Evolutionary conservation across 2,113 vertebrate genomes (phyloP), one percentile per base, ranked within the genome.

Genomic region (Oryzias woworae): DNA sequence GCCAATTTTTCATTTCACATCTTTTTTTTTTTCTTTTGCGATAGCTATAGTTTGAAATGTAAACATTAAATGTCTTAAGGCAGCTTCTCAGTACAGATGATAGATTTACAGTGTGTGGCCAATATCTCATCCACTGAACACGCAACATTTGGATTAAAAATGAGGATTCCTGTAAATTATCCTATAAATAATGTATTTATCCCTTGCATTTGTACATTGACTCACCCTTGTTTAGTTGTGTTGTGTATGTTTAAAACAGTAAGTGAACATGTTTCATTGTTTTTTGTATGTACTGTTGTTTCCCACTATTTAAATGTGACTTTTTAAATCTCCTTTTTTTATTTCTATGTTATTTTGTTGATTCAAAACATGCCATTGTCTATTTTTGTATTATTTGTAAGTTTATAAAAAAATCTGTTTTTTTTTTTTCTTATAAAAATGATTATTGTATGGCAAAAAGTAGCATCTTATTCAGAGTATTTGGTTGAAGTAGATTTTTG

Each of bases 161-260:
- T 91, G 90, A 91, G 87, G 80, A 90, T 94, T 84, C 66, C 92
- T 97, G 95, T 97, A 95, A 96, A 95, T 95, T 95, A 94, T 93
- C 93, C 93, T 96, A 96, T 96, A 98, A 96, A 96, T 97, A 96
- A 94, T 96, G 95, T 96, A 96, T 97, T 96, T 98, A 96, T 95
- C 95, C 95, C 92, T 93, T 91, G 92, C 93, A 94, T 95, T 96
- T 96, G 96, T 96, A 96, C 93, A 95, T 94, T 94, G 92, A 93
- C 93, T 87, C 80, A 82, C 78, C 79, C 84, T 84, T 60, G 82
- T 79, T 94, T 95, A 92, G 92, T 95, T 96, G 94, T 95, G 93
- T 94, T 94, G 94, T 95, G 94, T 95, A 93, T 87, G 92, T 94
- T 94, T 92, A 92, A 93, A 90, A 82, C 82, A 82, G 81, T 85